Evolutionary conservation across 1,140 invertebrate genomes (phyloP).

Genomic region (Drosophila lacteicornis): DNA sequence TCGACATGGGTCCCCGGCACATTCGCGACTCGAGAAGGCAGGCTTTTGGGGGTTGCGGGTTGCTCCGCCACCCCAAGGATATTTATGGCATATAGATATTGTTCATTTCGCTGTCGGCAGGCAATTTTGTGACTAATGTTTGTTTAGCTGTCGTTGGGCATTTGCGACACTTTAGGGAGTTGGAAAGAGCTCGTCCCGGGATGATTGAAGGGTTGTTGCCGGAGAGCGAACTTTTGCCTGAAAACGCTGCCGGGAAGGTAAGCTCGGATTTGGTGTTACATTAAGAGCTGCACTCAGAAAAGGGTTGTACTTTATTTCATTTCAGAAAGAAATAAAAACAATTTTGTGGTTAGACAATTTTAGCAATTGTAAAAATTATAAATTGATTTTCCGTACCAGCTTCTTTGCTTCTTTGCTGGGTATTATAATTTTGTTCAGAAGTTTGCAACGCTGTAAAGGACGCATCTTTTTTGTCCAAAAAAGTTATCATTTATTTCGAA

Average conservation of each 20-base stretch:
- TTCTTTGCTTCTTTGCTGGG: too few species aligned
- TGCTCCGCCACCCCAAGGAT: slow-evolving; percentile 53
- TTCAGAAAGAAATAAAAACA: too few species aligned
- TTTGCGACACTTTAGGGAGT: slow-evolving; percentile 52
- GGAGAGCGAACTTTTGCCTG: neutral
- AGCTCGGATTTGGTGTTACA: neutral
- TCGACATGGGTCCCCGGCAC: slow-evolving; percentile 64
- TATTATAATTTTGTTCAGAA: too few species aligned
- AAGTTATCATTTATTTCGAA: too few species aligned
- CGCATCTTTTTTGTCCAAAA: too few species aligned
- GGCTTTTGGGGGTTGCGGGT: slow-evolving; percentile 7
- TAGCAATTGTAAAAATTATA: too few species aligned
- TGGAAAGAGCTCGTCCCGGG: slow-evolving; percentile 1
- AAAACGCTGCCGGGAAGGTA: neutral
- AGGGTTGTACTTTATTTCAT: too few species aligned
- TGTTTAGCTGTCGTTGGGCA: slow-evolving; percentile 80
- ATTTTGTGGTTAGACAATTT: too few species aligned
- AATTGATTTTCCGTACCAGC: too few species aligned
- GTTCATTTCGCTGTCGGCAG: slow-evolving; percentile 79
- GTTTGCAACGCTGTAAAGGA: too few species aligned
- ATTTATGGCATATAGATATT: slow-evolving; percentile 79
- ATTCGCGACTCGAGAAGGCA: slow-evolving; percentile 16
- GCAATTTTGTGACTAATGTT: slow-evolving; percentile 83
- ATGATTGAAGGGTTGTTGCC: slow-evolving; percentile 25
- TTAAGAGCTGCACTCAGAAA: neutral